Percentiles rank a stretch among this genome's conserved stretches.
These are phyloP conservation scores for Euzophera pinguis DNA, from an alignment of 2,888 invertebrate genomes.

Conservation along the genomic window DNA sequence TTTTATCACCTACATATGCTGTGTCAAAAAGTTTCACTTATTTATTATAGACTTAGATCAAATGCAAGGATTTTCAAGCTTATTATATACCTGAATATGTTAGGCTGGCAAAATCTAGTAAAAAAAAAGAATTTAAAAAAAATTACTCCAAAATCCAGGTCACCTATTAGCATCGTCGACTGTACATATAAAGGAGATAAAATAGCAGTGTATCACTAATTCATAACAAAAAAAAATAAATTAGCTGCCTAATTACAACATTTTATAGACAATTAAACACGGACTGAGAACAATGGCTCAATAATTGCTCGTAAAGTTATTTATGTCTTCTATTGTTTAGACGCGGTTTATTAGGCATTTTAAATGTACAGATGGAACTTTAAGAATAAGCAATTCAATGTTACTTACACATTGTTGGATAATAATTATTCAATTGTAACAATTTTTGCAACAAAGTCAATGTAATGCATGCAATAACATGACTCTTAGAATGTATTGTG, in stretches of 20 bases:
- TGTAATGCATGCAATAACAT: too few relatives aligned
- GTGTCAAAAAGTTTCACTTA: too few relatives aligned
- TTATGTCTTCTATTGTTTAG: conserved; percentile 34
- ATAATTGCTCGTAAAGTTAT: conserved; percentile 31
- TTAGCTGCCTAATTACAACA: conserved; percentile 14
- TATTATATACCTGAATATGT: too few relatives aligned
- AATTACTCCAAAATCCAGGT: too few relatives aligned
- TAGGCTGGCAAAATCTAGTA: too few relatives aligned
- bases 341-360: conserved; percentile 9
- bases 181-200: background rate
- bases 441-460: background rate
- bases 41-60: too few relatives aligned
- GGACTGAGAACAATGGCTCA: conserved; percentile 30
- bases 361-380: background rate
- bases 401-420: background rate
- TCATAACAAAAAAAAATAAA: conserved; percentile 1
- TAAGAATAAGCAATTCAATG: background rate
- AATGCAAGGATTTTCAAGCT: too few relatives aligned
- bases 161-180: too few relatives aligned
- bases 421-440: background rate
- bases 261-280: conserved; percentile 35
- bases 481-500: too few relatives aligned
- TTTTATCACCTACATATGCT: too few relatives aligned
- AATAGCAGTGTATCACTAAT: background rate
- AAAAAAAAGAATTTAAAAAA: too few relatives aligned